Evolutionary conservation across 2,113 vertebrate species (phyloP).

Genomic region (Gracilinanus agilis): DNA sequence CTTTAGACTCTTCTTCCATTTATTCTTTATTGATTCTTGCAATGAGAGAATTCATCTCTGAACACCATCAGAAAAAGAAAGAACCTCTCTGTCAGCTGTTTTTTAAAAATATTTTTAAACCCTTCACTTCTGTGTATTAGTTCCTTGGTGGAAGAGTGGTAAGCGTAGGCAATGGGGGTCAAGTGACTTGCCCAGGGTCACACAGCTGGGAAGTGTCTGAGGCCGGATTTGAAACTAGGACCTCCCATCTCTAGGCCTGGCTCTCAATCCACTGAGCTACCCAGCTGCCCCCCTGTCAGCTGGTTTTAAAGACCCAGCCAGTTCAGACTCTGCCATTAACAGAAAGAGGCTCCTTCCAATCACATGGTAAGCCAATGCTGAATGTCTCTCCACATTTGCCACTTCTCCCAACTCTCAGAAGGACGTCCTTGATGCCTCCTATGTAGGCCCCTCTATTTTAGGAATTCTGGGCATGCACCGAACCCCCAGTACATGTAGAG

Average conservation of each 20-base stretch:
- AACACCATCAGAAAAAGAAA: neutral
- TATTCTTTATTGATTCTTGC: neutral
- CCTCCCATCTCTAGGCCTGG: too few species aligned
- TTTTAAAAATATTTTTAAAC: too few species aligned
- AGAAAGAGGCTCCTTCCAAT: neutral
- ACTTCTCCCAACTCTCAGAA: neutral
- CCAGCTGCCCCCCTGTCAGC: too few species aligned
- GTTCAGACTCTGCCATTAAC: neutral
- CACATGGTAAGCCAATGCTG: neutral
- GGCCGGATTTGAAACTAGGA: too few species aligned
- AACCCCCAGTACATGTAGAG: neutral
- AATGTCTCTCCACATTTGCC: neutral
- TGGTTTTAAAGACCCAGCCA: neutral
- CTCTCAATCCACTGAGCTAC: too few species aligned
- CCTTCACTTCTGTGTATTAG: too few species aligned
- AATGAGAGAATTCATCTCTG: neutral
- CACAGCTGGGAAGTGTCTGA: too few species aligned
- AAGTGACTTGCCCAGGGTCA: too few species aligned
- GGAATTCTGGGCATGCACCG: neutral
- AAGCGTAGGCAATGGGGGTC: too few species aligned
- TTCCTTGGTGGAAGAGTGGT: too few species aligned
- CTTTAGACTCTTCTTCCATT: neutral
- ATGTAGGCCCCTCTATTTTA: neutral
- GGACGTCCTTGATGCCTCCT: neutral
- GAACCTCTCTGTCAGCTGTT: too few species aligned